These are phyloP conservation scores for Struthidea cinerea DNA, from an alignment of 2,113 vertebrate species.

Conservation along the genomic window DNA sequence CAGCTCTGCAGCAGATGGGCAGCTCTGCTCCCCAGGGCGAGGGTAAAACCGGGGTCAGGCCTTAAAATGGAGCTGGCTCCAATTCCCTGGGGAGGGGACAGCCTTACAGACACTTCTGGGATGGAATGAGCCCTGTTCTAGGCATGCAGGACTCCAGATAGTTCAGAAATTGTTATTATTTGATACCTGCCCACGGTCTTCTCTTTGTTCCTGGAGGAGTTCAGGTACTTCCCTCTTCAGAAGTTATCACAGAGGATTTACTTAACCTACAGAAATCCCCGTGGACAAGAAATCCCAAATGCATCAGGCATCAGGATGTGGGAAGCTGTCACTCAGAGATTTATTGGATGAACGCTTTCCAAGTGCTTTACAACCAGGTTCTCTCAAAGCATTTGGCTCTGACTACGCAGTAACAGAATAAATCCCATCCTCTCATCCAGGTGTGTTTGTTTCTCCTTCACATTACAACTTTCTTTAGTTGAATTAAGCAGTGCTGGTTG, in stretches of 20 bases:
- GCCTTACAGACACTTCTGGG: not conserved
- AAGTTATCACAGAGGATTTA: not conserved
- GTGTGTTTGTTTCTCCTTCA: not conserved
- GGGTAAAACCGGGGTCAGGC: not conserved
- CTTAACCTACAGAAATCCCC: not conserved
- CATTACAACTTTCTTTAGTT: not conserved
- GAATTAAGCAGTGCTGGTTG: not conserved
- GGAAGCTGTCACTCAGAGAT: not conserved
- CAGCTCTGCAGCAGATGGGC: not conserved
- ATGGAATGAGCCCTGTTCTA: rapidly evolving
- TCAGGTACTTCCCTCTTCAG: not conserved
- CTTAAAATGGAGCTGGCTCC: not conserved
- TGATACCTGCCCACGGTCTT: not conserved
- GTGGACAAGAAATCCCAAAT: not conserved
- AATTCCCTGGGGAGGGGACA: not conserved
- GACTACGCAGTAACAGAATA: rapidly evolving
- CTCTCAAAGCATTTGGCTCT: not conserved
- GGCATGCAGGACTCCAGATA: not conserved
- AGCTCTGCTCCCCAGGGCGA: not conserved
- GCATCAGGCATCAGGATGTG: not conserved
- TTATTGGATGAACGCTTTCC: not conserved
- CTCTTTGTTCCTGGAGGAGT: not conserved
- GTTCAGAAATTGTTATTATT: no score
- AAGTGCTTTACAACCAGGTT: not conserved
- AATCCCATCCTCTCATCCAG: not conserved